Evolutionary conservation across 2,113 vertebrate species (phyloP).

Genomic region (Thamnophis sirtalis): DNA sequence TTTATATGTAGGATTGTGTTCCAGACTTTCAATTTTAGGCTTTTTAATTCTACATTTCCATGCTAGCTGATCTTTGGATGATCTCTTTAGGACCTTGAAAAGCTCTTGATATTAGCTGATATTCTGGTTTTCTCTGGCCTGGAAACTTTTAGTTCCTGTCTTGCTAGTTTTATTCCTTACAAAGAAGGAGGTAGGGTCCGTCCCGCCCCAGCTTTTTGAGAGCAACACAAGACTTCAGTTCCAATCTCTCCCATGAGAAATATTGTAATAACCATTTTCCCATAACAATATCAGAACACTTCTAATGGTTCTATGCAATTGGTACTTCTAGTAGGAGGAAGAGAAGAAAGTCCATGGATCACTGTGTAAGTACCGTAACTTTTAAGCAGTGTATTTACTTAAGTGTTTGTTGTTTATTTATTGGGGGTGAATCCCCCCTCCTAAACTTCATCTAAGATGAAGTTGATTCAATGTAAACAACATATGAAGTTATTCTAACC

Average conservation of each 20-base stretch:
- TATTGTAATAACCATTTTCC: neutral
- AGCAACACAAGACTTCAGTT: neutral
- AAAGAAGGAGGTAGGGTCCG: neutral
- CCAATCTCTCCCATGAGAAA: neutral
- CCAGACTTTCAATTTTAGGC: neutral
- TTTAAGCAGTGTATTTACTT: neutral
- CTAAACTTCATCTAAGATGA: neutral
- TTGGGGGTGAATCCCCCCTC: neutral
- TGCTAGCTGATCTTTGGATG: neutral
- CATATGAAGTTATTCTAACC: neutral
- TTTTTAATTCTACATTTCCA: neutral
- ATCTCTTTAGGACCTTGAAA: neutral
- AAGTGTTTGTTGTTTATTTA: neutral
- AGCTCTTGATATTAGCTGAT: neutral
- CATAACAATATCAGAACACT: neutral
- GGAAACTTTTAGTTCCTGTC: neutral
- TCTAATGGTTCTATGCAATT: neutral
- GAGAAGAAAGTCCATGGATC: neutral
- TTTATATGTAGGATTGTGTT: neutral
- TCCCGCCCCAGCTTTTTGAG: too few species aligned
- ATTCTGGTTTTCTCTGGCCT: neutral
- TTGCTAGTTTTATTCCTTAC: neutral
- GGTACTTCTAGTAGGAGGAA: neutral
- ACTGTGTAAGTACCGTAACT: neutral
- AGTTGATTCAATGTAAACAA: neutral